Percentiles rank a stretch among this genome's conserved stretches.
phyloP scores from a whole-genome alignment of 2,113 vertebrate species.

The Apistogramma diplotaenia region DNA sequence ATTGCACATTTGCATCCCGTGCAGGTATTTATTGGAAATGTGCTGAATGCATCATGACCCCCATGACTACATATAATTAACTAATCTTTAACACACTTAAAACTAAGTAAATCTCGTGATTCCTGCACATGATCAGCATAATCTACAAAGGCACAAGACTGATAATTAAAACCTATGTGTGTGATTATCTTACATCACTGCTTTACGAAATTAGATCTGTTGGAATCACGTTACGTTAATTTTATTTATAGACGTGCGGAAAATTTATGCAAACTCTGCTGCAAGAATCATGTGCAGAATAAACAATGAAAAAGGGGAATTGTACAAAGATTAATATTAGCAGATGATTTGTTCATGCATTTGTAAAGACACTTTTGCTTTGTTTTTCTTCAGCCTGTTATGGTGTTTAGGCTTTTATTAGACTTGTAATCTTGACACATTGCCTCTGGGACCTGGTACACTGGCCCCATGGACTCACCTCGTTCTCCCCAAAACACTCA shows the following conservation, averaged over 20 bases:
- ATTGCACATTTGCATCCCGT: not conserved
- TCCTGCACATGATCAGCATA: constrained; percentile 42
- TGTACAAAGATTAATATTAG: not conserved
- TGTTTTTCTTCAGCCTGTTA: not conserved
- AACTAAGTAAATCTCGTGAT: not conserved
- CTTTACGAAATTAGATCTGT: not conserved
- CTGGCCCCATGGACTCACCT: not conserved
- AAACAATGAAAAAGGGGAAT: not conserved
- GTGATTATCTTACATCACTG: not conserved
- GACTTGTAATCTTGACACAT: not conserved
- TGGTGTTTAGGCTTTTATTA: not conserved
- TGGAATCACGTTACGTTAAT: not conserved
- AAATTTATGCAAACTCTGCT: not conserved
- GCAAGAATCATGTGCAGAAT: not conserved
- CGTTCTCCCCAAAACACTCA: constrained; percentile 7
- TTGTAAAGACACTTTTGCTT: not conserved
- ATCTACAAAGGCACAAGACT: not conserved
- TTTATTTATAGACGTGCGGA: not conserved
- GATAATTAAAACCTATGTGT: not conserved
- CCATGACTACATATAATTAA: constrained; percentile 10
- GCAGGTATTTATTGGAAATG: constrained; percentile 24
- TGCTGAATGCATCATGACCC: constrained; percentile 18
- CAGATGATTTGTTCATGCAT: not conserved
- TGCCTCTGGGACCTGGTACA: not conserved
- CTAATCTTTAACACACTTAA: constrained; percentile 17